A percentile compares a stretch with the other conserved stretches of the same genome.
phyloP scores from a whole-genome alignment of 2,888 invertebrate species.

The Vannuccia rotundouncinata region DNA sequence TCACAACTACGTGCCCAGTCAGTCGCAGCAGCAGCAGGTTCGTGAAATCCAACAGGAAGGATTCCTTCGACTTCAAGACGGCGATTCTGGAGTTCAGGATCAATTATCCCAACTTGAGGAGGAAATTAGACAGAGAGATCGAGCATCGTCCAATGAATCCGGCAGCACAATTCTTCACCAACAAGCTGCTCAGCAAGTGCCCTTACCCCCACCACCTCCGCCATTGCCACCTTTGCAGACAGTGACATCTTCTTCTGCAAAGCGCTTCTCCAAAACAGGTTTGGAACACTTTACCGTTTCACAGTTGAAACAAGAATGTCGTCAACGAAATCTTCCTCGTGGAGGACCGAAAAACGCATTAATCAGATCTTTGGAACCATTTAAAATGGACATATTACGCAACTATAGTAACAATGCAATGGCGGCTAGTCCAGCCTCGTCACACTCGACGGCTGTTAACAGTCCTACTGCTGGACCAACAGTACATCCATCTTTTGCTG shows the following conservation, averaged over 20 bases:
- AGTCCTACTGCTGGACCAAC: neutral
- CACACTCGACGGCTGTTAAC: neutral
- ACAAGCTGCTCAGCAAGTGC: neutral
- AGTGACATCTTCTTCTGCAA: neutral
- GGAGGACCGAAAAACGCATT: neutral
- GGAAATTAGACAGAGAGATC: neutral
- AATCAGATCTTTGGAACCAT: constrained; percentile 17
- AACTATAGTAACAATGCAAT: neutral
- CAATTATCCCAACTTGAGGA: neutral
- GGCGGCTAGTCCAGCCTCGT: neutral
- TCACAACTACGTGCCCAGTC: constrained; percentile 27
- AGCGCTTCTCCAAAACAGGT: neutral
- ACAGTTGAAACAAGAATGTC: constrained; percentile 23
- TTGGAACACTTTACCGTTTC: neutral
- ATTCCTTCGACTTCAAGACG: constrained; percentile 31
- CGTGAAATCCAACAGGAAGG: constrained; percentile 34
- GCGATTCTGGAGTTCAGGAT: neutral
- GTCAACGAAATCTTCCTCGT: constrained; percentile 5
- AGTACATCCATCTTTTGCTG: neutral
- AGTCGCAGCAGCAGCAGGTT: constrained; percentile 30
- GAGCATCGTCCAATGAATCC: neutral
- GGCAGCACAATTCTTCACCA: neutral
- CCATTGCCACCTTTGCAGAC: neutral
- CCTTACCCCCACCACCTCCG: neutral
- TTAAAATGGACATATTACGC: neutral